phyloP scores from a whole-genome alignment of 2,888 invertebrate species.

The Melinaea marsaeus region DNA sequence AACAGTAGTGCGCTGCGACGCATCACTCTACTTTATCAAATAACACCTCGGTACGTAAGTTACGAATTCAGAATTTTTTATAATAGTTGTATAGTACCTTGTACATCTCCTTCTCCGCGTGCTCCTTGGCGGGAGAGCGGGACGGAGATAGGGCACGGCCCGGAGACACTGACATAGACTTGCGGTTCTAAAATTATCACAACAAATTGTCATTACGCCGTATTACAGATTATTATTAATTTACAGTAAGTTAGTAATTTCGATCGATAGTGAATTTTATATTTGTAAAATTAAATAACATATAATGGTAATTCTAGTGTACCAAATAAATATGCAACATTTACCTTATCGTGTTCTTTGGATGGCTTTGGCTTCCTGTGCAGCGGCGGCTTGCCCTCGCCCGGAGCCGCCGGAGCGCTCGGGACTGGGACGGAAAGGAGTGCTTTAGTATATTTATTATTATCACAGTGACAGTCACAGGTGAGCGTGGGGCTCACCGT shows the following conservation, averaged over 20 bases:
- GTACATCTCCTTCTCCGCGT: conserved; percentile 46
- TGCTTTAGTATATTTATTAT: neutral
- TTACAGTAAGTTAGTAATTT: too few relatives aligned
- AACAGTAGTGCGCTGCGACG: too few relatives aligned
- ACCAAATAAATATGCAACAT: neutral
- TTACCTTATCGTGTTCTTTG: conserved; percentile 71
- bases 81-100: conserved; percentile 21
- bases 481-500: neutral
- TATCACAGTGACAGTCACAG: neutral
- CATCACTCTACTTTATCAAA: too few relatives aligned
- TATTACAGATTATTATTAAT: too few relatives aligned
- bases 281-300: too few relatives aligned
- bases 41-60: too few relatives aligned
- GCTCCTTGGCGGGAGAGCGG: conserved; percentile 55
- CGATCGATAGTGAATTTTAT: too few relatives aligned
- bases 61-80: too few relatives aligned
- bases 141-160: conserved; percentile 75
- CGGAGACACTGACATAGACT: conserved; percentile 58
- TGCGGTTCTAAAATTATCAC: conserved; percentile 28
- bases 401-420: conserved; percentile 63
- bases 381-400: conserved; percentile 81
- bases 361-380: conserved; percentile 76
- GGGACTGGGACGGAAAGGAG: conserved; percentile 29
- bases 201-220: too few relatives aligned
- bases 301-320: neutral